Evolutionary conservation across 2,888 invertebrate genomes (phyloP).

Genomic region (Calameuta idolon): DNA sequence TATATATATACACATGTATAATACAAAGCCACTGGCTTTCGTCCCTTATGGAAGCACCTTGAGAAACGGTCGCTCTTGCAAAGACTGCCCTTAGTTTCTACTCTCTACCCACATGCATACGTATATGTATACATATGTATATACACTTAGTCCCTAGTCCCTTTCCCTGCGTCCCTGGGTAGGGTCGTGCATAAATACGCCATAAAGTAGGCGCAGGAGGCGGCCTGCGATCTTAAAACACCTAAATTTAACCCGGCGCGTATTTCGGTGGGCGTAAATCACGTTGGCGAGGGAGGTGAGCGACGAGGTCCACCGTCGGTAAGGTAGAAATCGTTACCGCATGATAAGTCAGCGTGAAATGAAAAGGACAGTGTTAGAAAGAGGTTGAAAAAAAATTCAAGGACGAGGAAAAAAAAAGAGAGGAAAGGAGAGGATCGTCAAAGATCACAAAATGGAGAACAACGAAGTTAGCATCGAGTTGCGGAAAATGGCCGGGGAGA

Average conservation of each 20-base stretch:
- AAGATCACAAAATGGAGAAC: background rate
- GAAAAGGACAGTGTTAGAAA: rapidly evolving
- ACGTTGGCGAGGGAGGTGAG: background rate
- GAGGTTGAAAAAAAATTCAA: background rate
- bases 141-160: background rate
- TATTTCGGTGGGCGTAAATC: constrained; percentile 14
- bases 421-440: background rate
- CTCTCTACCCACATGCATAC: background rate
- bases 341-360: background rate
- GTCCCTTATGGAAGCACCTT: background rate
- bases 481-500: background rate
- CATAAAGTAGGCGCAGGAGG: constrained; percentile 31
- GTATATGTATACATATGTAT: background rate
- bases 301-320: background rate
- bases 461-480: background rate
- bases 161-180: background rate
- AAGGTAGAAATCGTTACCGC: background rate
- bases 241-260: constrained; percentile 33
- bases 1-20: background rate
- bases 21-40: background rate
- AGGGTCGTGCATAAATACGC: constrained; percentile 32
- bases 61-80: background rate
- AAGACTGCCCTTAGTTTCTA: background rate
- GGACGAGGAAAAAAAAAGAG: background rate
- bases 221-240: constrained; percentile 37